These are phyloP conservation scores for Magallana gigas DNA, from an alignment of 1,140 invertebrate genomes.

Conservation along the genomic window DNA sequence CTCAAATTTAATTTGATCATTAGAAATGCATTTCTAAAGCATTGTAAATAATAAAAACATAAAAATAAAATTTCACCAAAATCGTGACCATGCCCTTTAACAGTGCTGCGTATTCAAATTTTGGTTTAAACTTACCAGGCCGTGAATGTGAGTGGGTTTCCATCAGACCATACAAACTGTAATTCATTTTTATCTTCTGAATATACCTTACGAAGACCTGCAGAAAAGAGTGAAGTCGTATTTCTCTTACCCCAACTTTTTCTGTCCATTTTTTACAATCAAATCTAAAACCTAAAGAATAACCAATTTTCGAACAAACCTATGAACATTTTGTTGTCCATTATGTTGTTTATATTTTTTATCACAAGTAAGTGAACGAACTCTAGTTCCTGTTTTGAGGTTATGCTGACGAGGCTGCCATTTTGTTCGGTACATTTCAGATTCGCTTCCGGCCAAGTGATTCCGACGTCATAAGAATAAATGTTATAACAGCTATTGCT, in stretches of 20 bases:
- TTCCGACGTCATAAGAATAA: not conserved
- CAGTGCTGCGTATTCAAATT: too few species aligned
- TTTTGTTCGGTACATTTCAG: not conserved
- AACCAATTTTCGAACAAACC: conserved; percentile 2
- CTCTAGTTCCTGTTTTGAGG: conserved; percentile 39
- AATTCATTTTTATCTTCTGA: not conserved
- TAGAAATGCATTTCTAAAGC: too few species aligned
- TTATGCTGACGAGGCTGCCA: conserved; percentile 54
- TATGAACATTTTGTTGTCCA: conserved; percentile 45
- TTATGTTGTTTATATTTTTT: not conserved
- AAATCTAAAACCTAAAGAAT: too few species aligned
- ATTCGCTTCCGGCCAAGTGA: conserved; percentile 51
- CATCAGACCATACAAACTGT: conserved; percentile 49
- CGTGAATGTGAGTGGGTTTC: conserved; percentile 53
- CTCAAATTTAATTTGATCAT: too few species aligned
- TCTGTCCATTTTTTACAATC: too few species aligned
- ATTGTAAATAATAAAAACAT: too few species aligned
- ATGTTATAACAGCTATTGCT: conserved; percentile 44
- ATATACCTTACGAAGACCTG: conserved; percentile 46
- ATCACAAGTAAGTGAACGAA: conserved; percentile 52
- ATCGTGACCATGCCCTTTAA: too few species aligned
- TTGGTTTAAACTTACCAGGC: conserved; percentile 43
- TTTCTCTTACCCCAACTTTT: too few species aligned
- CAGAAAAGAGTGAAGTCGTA: not conserved
- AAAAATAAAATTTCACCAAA: too few species aligned